Evolutionary conservation across 2,113 vertebrate species (phyloP).

Genomic region (Puma concolor): DNA sequence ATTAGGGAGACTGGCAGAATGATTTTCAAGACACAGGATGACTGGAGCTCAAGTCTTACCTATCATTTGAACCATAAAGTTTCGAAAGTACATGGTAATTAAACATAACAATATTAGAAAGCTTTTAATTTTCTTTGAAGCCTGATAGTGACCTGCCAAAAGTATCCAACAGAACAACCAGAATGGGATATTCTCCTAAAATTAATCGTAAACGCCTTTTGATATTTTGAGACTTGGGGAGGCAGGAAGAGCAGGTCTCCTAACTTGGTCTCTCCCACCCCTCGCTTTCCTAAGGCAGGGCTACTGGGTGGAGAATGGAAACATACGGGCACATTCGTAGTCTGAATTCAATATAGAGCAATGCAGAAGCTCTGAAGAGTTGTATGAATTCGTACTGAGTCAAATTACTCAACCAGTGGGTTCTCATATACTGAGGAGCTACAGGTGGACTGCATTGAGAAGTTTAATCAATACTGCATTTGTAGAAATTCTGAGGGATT

Average conservation of each 20-base stretch:
- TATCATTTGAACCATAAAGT: neutral
- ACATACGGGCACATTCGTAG: neutral
- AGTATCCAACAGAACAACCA: neutral
- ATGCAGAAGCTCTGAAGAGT: neutral
- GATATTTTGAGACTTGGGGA: neutral
- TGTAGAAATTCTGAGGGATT: neutral
- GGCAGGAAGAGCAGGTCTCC: neutral
- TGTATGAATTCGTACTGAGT: neutral
- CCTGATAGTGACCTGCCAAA: neutral
- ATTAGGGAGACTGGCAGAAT: neutral
- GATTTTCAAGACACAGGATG: neutral
- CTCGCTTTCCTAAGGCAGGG: neutral
- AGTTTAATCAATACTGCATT: neutral
- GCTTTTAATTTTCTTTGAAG: constrained; percentile 21
- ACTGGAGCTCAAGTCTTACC: neutral
- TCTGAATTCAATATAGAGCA: neutral
- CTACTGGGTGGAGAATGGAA: neutral
- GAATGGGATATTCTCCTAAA: neutral
- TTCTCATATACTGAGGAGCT: neutral
- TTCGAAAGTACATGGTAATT: constrained; percentile 16
- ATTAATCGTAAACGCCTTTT: neutral
- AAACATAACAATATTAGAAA: constrained; percentile 7
- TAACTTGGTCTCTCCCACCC: neutral
- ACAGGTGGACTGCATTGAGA: neutral
- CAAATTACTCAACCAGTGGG: neutral